Evolutionary conservation across 1,140 invertebrate species (phyloP), one percentile per base, ranked within the genome.

Genomic region (Meteorus sp.): DNA sequence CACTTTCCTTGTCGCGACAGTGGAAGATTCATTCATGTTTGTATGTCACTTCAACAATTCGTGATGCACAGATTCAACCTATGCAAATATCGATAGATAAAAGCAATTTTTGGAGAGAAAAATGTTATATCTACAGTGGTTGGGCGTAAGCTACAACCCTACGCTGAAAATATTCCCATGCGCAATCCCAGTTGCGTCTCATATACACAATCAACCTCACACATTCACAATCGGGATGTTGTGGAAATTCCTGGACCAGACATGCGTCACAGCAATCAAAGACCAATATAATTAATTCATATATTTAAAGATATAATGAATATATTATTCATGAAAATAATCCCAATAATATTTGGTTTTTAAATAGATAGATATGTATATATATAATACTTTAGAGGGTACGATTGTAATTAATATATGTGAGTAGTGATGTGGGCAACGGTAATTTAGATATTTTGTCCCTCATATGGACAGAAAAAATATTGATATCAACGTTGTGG

Each of bases 371-470:
- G 44, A 23, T 17, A 43, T 13, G 5, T n/a, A 5, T 48, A 15
- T 29, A 41, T 37, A 50, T 74, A 69, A 78, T 20, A 80, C 47
- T 74, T 69, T 57, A 57, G 20, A 57, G 13, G n/a, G 31, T 17
- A 27, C 82, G 67, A 65, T 84, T 79, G 57, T 83, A 83, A 64
- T 85, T 83, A 39, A 86, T 68, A 62, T 81, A 86, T 20, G 78
- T 41, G 61, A 85, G 85, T 35, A 86, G 69, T 15, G 78, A 67
- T 11, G 74, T 71, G 31, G 85, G 85, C 22, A 87, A 62, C 15
- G 85, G 84, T 50, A 86, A 73, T 27, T 69, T 44, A 29, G 76
- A 61, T 53, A 86, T 83, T 62, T 83, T 85, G 20, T 78, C 70
- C 25, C 72, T 74, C 83, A 86, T 82, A 20, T 77, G 77, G 48